Evolutionary conservation across 1,140 invertebrate species (phyloP).

Genomic region (Heliconius eleuchia): DNA sequence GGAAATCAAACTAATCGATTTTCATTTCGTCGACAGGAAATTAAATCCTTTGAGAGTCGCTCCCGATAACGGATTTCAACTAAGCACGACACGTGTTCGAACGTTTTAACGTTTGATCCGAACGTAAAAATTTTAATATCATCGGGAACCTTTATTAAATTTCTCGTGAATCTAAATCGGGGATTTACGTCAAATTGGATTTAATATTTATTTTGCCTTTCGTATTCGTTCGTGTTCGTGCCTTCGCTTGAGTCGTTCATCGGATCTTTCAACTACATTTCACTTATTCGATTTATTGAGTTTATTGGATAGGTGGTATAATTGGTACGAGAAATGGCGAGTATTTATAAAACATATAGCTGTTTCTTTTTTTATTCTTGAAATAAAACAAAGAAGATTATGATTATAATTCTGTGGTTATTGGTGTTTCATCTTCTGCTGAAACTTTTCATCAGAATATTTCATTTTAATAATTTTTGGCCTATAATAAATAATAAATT

Average conservation of each 20-base stretch:
- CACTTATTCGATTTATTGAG: slow-evolving; percentile 21
- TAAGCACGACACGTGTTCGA: slow-evolving; percentile 77
- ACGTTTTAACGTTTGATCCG: slow-evolving; percentile 41
- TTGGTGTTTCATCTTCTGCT: too few relatives aligned
- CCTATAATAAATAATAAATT: too few relatives aligned
- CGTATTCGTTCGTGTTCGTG: slow-evolving; percentile 32
- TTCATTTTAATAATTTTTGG: too few relatives aligned
- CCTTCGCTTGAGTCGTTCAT: slow-evolving; percentile 21
- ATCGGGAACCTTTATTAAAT: slow-evolving; percentile 54
- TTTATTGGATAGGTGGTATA: slow-evolving; percentile 19
- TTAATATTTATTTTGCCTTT: slow-evolving; percentile 47
- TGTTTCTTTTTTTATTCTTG: background rate
- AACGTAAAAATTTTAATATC: slow-evolving; percentile 55
- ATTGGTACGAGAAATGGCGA: background rate
- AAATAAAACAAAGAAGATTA: background rate
- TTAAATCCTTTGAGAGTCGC: slow-evolving; percentile 78
- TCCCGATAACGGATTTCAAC: slow-evolving; percentile 73
- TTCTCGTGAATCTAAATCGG: slow-evolving; percentile 46
- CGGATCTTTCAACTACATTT: slow-evolving; percentile 23
- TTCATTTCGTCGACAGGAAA: slow-evolving; percentile 78
- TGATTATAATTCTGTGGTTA: background rate
- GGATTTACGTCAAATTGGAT: slow-evolving; percentile 46
- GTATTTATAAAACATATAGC: background rate
- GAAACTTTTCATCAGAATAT: too few relatives aligned
- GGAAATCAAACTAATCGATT: slow-evolving; percentile 81